Evolutionary conservation across 2,113 vertebrate species (phyloP).

Genomic region (Corvus hawaiiensis): DNA sequence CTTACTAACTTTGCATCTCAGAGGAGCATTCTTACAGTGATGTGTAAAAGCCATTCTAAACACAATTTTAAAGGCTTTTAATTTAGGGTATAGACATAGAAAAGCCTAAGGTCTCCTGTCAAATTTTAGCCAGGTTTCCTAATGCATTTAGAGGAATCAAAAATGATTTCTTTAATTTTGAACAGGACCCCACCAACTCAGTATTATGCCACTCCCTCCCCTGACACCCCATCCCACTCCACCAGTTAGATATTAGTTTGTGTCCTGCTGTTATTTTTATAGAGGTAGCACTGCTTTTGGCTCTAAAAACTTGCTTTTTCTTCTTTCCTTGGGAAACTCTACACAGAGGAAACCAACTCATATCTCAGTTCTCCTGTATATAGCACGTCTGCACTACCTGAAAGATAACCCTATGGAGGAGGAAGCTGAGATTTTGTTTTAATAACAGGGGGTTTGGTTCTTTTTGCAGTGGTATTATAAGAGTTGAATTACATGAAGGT

Average conservation of each 20-base stretch:
- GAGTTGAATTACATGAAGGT: not conserved
- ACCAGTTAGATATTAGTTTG: not conserved
- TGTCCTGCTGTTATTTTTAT: not conserved
- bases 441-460: fast-evolving
- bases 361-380: not conserved
- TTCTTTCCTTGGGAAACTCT: not conserved
- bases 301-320: not conserved
- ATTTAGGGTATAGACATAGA: not conserved
- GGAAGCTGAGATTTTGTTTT: not conserved
- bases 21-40: not conserved
- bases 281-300: not conserved
- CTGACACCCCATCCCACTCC: fast-evolving
- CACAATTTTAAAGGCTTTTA: not conserved
- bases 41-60: not conserved
- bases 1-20: not conserved
- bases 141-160: not conserved
- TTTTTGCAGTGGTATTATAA: not conserved
- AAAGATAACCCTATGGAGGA: not conserved
- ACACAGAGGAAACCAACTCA: not conserved
- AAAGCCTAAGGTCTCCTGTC: not conserved
- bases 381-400: not conserved
- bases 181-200: not conserved
- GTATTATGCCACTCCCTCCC: not conserved
- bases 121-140: not conserved
- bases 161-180: not conserved